Evolutionary conservation across 2,113 vertebrate species (phyloP).

Genomic region (Mola mola): DNA sequence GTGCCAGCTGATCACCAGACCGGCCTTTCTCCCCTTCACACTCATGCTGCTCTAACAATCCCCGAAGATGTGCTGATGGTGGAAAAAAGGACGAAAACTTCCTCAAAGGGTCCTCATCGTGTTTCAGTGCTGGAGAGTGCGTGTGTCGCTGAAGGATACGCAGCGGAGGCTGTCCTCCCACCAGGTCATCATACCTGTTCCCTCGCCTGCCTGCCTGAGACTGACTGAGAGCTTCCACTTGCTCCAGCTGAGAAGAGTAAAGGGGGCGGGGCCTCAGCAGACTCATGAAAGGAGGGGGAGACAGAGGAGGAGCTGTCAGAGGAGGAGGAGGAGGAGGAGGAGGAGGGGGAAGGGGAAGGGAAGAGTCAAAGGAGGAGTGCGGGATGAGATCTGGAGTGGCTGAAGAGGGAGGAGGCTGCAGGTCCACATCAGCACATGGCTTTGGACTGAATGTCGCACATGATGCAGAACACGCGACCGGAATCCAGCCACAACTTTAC

Average conservation of each 20-base stretch:
- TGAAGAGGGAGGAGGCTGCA: not conserved
- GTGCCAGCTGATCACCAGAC: slow-evolving; percentile 83
- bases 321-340: slow-evolving; percentile 35
- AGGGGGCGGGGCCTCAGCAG: slow-evolving; percentile 48
- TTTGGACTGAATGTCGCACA: too few relatives aligned
- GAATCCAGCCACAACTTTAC: not conserved
- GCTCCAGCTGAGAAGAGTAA: slow-evolving; percentile 55
- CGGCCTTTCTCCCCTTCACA: slow-evolving; percentile 67
- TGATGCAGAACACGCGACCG: too few relatives aligned
- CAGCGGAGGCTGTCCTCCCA: not conserved
- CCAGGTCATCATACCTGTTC: slow-evolving; percentile 25
- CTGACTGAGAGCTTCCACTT: slow-evolving; percentile 18
- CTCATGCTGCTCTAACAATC: slow-evolving; percentile 66
- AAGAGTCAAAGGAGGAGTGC: slow-evolving; percentile 6
- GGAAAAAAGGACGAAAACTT: not conserved
- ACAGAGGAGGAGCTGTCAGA: slow-evolving; percentile 62
- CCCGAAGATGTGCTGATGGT: slow-evolving; percentile 8
- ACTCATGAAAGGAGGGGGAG: slow-evolving; percentile 42
- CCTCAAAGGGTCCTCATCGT: slow-evolving; percentile 37
- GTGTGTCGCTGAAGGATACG: not conserved
- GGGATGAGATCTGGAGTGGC: not conserved
- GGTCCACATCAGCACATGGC: too few relatives aligned
- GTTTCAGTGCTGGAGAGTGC: not conserved
- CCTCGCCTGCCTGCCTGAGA: slow-evolving; percentile 8
- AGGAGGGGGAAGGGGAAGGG: slow-evolving; percentile 21